These are phyloP conservation scores for Thecophora atra DNA, from an alignment of 2,888 invertebrate species.

Conservation along the genomic window DNA sequence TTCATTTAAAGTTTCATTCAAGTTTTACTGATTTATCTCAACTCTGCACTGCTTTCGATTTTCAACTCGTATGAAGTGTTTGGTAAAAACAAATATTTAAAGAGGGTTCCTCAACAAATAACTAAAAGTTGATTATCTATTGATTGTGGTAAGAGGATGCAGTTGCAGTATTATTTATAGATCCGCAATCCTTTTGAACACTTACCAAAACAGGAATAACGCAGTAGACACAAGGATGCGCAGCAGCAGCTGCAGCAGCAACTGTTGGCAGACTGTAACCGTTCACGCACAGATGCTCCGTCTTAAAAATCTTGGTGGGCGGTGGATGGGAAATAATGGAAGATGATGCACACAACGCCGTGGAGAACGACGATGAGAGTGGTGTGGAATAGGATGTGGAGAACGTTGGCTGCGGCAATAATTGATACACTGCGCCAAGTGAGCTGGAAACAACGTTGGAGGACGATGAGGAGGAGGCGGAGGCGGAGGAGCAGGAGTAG, in stretches of 20 bases:
- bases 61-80: too few relatives aligned
- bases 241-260: slow-evolving; percentile 59
- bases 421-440: slow-evolving; percentile 29
- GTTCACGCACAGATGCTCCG: slow-evolving; percentile 62
- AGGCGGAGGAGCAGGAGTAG: slow-evolving; percentile 39
- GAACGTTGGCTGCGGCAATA: slow-evolving; percentile 52
- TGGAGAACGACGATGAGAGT: slow-evolving; percentile 46
- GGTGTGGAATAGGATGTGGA: slow-evolving; percentile 52
- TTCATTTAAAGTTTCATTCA: too few relatives aligned
- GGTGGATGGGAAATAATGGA: slow-evolving; percentile 62
- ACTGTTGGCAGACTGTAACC: slow-evolving; percentile 62
- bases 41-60: too few relatives aligned
- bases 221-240: slow-evolving; percentile 64
- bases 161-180: background rate
- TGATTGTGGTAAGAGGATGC: too few relatives aligned
- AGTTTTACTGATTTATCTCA: too few relatives aligned
- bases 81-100: too few relatives aligned
- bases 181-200: slow-evolving; percentile 37
- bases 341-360: slow-evolving; percentile 35
- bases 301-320: slow-evolving; percentile 63
- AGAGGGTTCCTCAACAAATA: too few relatives aligned
- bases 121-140: too few relatives aligned
- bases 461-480: slow-evolving; percentile 57
- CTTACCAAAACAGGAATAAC: slow-evolving; percentile 64
- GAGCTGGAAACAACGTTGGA: slow-evolving; percentile 52